These are phyloP conservation scores for Diprion similis DNA, from an alignment of 1,140 invertebrate genomes.

Conservation along the genomic window DNA sequence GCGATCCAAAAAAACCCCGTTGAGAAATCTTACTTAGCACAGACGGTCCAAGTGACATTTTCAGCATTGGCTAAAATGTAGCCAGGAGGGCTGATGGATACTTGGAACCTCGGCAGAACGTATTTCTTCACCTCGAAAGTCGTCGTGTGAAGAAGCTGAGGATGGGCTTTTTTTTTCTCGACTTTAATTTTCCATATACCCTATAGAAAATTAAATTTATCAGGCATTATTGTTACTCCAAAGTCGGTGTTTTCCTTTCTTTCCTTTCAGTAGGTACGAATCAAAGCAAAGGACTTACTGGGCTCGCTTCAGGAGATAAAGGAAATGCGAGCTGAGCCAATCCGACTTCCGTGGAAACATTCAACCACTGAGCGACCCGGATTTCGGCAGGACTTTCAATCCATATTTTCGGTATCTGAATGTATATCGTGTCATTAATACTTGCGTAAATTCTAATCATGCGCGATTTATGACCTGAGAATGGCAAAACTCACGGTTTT, in stretches of 20 bases:
- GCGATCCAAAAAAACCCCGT: background rate
- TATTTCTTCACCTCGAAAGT: constrained; percentile 69
- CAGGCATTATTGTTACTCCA: too few relatives aligned
- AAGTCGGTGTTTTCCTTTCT: too few relatives aligned
- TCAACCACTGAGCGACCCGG: constrained; percentile 67
- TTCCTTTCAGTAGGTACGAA: background rate
- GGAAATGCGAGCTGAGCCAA: constrained; percentile 64
- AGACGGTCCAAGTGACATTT: constrained; percentile 65
- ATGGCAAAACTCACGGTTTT: constrained; percentile 49
- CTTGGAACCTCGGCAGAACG: constrained; percentile 72
- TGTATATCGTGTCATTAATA: constrained; percentile 23
- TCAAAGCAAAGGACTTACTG: constrained; percentile 45
- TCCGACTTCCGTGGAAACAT: constrained; percentile 62
- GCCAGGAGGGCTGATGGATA: constrained; percentile 67
- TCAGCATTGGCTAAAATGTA: constrained; percentile 65
- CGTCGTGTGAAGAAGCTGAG: constrained; percentile 54
- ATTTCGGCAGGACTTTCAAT: constrained; percentile 68
- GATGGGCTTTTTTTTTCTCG: constrained; percentile 49
- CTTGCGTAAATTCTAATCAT: constrained; percentile 17
- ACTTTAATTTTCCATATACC: constrained; percentile 67
- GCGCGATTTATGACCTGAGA: too few relatives aligned
- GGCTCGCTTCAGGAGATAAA: constrained; percentile 63
- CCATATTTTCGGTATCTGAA: constrained; percentile 65
- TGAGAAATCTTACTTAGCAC: constrained; percentile 63
- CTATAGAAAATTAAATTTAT: constrained; percentile 41